phyloP scores from a whole-genome alignment of 2,797 vertebrate species.

The Meriones psammophilus region DNA sequence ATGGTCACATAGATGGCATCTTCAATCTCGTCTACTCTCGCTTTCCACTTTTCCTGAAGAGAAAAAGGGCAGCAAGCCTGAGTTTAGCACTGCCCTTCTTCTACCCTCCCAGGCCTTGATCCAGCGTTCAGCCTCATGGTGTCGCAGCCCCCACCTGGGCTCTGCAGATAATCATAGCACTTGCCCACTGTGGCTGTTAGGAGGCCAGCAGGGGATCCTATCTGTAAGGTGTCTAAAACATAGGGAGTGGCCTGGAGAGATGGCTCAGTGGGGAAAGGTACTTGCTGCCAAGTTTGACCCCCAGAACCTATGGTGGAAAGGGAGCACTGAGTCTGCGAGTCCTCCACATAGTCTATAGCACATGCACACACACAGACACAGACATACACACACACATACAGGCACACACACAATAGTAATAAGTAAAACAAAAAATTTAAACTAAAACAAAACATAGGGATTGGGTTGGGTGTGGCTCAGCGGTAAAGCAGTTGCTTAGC shows the following conservation, averaged over 20 bases:
- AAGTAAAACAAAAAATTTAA: not conserved
- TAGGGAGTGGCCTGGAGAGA: not conserved
- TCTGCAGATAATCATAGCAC: not conserved
- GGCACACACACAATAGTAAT: not conserved
- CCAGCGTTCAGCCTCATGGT: fast-evolving
- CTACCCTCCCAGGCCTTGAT: not conserved
- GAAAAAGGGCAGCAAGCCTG: not conserved
- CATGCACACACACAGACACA: not conserved
- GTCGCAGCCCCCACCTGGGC: not conserved
- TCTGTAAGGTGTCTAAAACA: not conserved
- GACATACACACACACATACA: not conserved
- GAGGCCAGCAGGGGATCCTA: not conserved
- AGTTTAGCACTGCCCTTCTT: not conserved
- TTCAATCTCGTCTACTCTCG: conserved; percentile 81
- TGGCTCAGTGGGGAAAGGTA: not conserved
- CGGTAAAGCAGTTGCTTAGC: not conserved
- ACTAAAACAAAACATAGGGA: not conserved
- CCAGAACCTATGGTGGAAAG: not conserved
- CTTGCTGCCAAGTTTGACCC: not conserved
- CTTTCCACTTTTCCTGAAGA: conserved; percentile 69
- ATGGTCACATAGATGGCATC: conserved; percentile 95
- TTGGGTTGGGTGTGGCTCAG: not conserved
- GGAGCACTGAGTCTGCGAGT: not conserved
- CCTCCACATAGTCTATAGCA: not conserved
- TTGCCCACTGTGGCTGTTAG: not conserved